Evolutionary conservation across 2,113 vertebrate species (phyloP), one percentile per base, ranked within the genome.

Genomic region (Anguilla rostrata): DNA sequence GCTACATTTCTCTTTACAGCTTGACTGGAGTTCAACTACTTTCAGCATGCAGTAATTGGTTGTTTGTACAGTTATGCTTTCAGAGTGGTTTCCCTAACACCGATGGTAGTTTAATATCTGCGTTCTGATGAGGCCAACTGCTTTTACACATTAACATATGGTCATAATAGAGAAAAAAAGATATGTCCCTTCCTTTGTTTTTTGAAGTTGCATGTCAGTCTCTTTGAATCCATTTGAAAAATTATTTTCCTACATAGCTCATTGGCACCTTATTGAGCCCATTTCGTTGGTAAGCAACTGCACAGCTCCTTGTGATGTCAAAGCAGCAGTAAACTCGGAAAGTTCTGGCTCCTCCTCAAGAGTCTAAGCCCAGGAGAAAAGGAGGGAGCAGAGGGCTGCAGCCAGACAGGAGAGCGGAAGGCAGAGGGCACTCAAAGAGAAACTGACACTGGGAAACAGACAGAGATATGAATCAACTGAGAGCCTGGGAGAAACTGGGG

Each of bases 281-380:
- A 82, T 22, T 26, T 18, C 81, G 11, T 43, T 18, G 15, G 81
- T 49, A 82, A 20, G 22, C 40, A 81, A 41, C 6, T 29, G 4
- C 7, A 49, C 46, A n/a, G 0, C 53, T 83, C n/a, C 20, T 82
- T 15, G 40, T 87, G 86, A 88, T 15, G 84, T 88, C 81, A 87
- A 79, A 82, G n/a, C 82, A 39, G 46, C 46, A 86, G 87, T 63
- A 86, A 87, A 88, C 81, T 82, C 87, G 79, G 86, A 84, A 89
- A 86, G 84, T 75, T 82, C 43, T 56, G 81, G 84, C 84, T 88
- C 86, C 88, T 88, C 86, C 85, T 56, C 29, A 78, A 75, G 79
- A 16, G 43, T 56, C 53, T 34, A 46, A 79, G 56, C 82, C 83
- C 66, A 75, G 87, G 78, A 82, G 66, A 57, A 41, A 46, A 79